Percentiles rank a stretch among this genome's conserved stretches.
Evolutionary conservation across 2,888 invertebrate species (phyloP).

Genomic region (Rhaphigaster nebulosa): DNA sequence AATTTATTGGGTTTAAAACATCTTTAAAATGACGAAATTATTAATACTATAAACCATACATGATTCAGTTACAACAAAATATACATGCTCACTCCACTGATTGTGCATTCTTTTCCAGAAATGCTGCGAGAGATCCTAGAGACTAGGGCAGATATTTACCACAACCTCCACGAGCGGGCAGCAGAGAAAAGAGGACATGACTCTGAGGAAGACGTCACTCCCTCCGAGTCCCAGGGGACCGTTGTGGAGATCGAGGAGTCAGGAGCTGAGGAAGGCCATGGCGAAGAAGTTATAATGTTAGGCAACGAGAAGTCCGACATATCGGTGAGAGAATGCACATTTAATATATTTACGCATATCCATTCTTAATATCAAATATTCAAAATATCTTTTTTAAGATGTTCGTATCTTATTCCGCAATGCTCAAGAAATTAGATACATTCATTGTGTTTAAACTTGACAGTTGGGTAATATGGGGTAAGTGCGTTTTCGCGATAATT

Average conservation of each 20-base stretch:
- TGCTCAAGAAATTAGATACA: no score
- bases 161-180: constrained; percentile 68
- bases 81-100: no score
- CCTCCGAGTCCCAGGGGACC: constrained; percentile 13
- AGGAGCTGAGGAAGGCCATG: background rate
- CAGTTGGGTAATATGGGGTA: no score
- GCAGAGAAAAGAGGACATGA: constrained; percentile 36
- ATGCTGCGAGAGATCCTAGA: constrained; percentile 85
- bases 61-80: no score
- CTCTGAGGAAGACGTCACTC: constrained; percentile 58
- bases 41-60: no score
- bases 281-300: background rate
- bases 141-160: constrained; percentile 78
- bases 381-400: background rate
- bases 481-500: no score
- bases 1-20: no score
- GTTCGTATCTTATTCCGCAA: no score
- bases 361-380: no score
- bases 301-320: background rate
- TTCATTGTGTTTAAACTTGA: background rate
- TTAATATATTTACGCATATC: background rate
- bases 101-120: constrained; percentile 71
- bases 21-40: no score
- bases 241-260: background rate
- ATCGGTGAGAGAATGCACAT: background rate